Conservation (phyloP, 2,888 invertebrate genomes). For the Caenorhabditis uteleia region DNA sequence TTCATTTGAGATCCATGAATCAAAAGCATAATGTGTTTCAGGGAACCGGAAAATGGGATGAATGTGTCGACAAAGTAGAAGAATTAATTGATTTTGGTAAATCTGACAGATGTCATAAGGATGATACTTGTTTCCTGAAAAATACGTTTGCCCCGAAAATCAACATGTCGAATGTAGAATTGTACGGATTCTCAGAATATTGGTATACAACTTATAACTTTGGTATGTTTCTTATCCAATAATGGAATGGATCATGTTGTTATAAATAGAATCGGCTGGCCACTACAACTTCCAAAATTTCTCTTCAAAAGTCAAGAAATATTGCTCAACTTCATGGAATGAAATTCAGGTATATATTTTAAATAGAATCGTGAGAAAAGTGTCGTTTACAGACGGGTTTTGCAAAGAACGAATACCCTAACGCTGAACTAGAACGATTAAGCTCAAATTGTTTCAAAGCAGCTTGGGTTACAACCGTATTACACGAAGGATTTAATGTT, state of each 20-base stretch:
- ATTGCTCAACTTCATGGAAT: slow-evolving; percentile 59
- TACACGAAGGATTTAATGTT: slow-evolving; percentile 73
- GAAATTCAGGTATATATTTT: slow-evolving; percentile 47
- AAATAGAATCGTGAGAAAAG: background rate
- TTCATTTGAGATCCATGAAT: background rate
- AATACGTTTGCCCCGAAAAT: slow-evolving; percentile 56
- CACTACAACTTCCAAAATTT: slow-evolving; percentile 57
- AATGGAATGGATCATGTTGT: background rate
- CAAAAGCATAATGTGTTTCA: slow-evolving; percentile 12
- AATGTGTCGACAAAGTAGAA: slow-evolving; percentile 45
- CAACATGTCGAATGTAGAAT: slow-evolving; percentile 53
- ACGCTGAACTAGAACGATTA: slow-evolving; percentile 57
- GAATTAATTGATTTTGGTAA: slow-evolving; percentile 25
- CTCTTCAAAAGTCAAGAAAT: slow-evolving; percentile 48
- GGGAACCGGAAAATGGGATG: slow-evolving; percentile 64
- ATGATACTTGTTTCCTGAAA: too few species aligned
- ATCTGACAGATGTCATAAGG: slow-evolving; percentile 47
- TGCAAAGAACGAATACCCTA: slow-evolving; percentile 26
- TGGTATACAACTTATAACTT: slow-evolving; percentile 56
- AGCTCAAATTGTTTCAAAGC: slow-evolving; percentile 74
- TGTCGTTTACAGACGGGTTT: slow-evolving; percentile 6
- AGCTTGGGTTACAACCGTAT: slow-evolving; percentile 73
- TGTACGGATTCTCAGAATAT: slow-evolving; percentile 63
- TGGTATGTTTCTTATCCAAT: slow-evolving; percentile 1
- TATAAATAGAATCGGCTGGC: slow-evolving; percentile 49